phyloP scores from a whole-genome alignment of 2,797 vertebrate species.

The Crocidura indochinensis region DNA sequence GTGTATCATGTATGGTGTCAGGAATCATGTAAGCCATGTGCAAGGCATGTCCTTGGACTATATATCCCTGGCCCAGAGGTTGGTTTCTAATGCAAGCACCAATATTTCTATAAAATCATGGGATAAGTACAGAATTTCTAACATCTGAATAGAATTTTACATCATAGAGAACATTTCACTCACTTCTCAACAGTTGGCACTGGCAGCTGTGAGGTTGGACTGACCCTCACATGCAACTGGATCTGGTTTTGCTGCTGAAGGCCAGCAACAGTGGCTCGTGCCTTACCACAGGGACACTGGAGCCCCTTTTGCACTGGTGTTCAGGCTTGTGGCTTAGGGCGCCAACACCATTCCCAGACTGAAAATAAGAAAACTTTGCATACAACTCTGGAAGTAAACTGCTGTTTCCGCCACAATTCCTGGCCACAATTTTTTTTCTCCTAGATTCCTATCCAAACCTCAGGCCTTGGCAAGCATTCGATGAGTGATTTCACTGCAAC shows the following conservation, averaged over 20 bases:
- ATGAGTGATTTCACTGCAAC: constrained; percentile 41
- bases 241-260: not conserved
- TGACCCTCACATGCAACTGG: not conserved
- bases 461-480: not conserved
- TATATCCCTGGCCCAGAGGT: no score
- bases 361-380: not conserved
- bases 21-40: no score
- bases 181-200: not conserved
- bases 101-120: not conserved
- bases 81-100: not conserved
- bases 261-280: not conserved
- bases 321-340: constrained; percentile 8
- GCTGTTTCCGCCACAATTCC: not conserved
- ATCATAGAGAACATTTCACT: not conserved
- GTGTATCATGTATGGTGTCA: no score
- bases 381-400: not conserved
- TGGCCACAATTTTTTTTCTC: constrained; percentile 1
- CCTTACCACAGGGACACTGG: not conserved
- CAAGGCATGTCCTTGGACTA: no score
- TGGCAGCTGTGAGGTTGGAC: not conserved
- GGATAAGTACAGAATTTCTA: not conserved
- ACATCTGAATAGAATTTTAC: not conserved
- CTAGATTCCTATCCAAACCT: constrained; percentile 16
- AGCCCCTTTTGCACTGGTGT: not conserved
- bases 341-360: not conserved